A percentile compares a stretch with the other conserved stretches of the same genome.
These are phyloP conservation scores for Gallinago stenura DNA, from an alignment of 2,797 vertebrate species.

Conservation along the genomic window DNA sequence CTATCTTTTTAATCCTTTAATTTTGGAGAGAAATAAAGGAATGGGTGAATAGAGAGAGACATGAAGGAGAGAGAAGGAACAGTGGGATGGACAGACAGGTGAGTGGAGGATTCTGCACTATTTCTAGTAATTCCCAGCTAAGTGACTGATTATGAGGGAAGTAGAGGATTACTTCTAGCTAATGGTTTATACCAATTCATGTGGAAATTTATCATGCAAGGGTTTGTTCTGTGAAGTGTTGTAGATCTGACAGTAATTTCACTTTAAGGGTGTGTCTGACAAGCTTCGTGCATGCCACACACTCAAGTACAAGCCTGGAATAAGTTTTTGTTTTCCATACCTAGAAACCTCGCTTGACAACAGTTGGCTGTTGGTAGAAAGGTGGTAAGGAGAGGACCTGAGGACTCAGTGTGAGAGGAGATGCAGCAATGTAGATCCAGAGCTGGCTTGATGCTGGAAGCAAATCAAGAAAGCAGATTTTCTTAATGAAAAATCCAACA, in stretches of 20 bases:
- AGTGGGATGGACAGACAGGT: background rate
- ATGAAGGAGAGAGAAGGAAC: background rate
- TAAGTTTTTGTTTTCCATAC: background rate
- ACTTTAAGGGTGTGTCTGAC: background rate
- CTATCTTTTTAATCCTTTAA: background rate
- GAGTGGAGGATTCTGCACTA: background rate
- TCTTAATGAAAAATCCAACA: background rate
- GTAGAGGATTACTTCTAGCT: background rate
- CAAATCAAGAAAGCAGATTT: background rate
- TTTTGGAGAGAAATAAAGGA: background rate
- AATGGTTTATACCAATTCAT: background rate
- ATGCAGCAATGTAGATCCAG: background rate
- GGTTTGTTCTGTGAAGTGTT: background rate
- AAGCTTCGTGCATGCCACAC: no score
- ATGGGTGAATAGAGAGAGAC: background rate
- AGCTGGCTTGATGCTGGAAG: background rate
- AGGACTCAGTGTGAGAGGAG: background rate
- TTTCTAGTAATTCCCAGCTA: background rate
- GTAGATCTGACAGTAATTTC: background rate
- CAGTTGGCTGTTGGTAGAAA: background rate
- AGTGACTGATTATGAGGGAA: background rate
- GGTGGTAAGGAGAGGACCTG: background rate
- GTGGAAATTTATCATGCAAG: background rate
- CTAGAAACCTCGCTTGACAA: background rate
- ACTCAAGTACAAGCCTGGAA: background rate